Evolutionary conservation across 1,140 invertebrate genomes (phyloP), one percentile per base, ranked within the genome.

Genomic region (Bombus balteatus): DNA sequence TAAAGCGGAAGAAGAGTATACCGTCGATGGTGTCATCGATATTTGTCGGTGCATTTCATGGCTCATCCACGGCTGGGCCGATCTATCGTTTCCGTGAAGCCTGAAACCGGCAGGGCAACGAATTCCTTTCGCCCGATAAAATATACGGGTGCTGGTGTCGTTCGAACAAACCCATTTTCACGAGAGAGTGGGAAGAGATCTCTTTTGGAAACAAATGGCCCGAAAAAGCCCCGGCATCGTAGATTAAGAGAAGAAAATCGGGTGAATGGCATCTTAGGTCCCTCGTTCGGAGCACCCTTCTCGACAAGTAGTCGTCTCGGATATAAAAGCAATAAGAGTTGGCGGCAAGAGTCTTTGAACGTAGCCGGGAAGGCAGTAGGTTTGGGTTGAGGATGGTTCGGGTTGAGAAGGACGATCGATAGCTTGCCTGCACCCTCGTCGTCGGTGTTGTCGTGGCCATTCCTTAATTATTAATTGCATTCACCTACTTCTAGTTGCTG

Each of bases 401-500:
- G 70, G 81, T 85, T 76, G 83, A 65, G 79, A 83, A 81, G 79
- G 62, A 81, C 84, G 89, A 92, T 92, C 91, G 92, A 93, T 93
- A 88, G 57, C 89, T 71, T 85, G 88, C 77, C 88, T 88, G 73
- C 83, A 88, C 89, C 81, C 80, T 72, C 25, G 57, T 81, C 71
- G 43, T 66, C 15, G 12, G 13, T 83, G 70, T 79, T 53, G 84
- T 72, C 80, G 80, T 68, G 76, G 71, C 81, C 78, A 41, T 83
- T 76, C 53, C 77, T 88, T 71, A 89, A 92, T 92, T 92, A 92
- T 93, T 90, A 92, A 93, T 90, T 43, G 32, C 68, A 72, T 68
- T 47, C 73, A 75, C 28, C 65, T 80, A 57, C 57, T 89, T 79
- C 79, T 75, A 83, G 68, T 86, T 74, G 72, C 84, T 78, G 76